Evolutionary conservation across 2,888 invertebrate species (phyloP).

Genomic region (Xestobium rufovillosum): DNA sequence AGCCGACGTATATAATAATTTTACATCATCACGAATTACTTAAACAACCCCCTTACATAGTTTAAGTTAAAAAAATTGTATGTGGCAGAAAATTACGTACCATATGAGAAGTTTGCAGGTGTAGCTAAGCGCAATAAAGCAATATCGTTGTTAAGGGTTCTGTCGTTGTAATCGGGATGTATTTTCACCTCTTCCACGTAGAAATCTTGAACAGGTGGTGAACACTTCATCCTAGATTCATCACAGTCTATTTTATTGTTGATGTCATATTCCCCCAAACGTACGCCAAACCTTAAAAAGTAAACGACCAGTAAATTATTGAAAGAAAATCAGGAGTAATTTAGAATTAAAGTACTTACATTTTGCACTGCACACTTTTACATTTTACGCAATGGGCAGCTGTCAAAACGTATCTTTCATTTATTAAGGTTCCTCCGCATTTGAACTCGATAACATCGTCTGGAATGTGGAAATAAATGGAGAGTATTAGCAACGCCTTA

Average conservation of each 20-base stretch:
- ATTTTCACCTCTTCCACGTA: conserved; percentile 44
- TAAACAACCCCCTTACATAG: too few species aligned
- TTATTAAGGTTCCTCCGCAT: conserved; percentile 48
- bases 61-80: neutral
- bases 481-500: too few species aligned
- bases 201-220: conserved; percentile 47
- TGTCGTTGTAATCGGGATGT: conserved; percentile 48
- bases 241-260: conserved; percentile 44
- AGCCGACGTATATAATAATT: too few species aligned
- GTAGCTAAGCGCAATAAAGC: conserved; percentile 46
- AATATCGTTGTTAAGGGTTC: conserved; percentile 51
- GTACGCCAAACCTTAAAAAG: conserved; percentile 47
- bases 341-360: conserved; percentile 26
- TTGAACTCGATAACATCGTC: conserved; percentile 34
- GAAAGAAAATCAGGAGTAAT: conserved; percentile 4
- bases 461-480: conserved; percentile 22
- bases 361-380: conserved; percentile 24
- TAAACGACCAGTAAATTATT: neutral
- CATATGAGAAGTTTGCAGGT: conserved; percentile 38
- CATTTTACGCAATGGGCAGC: conserved; percentile 60
- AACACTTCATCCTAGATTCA: conserved; percentile 32
- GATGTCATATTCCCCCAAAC: conserved; percentile 56
- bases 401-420: conserved; percentile 44
- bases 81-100: conserved; percentile 19
- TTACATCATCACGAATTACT: too few species aligned